phyloP scores from a whole-genome alignment of 2,797 vertebrate species.

The Ceryle rudis region DNA sequence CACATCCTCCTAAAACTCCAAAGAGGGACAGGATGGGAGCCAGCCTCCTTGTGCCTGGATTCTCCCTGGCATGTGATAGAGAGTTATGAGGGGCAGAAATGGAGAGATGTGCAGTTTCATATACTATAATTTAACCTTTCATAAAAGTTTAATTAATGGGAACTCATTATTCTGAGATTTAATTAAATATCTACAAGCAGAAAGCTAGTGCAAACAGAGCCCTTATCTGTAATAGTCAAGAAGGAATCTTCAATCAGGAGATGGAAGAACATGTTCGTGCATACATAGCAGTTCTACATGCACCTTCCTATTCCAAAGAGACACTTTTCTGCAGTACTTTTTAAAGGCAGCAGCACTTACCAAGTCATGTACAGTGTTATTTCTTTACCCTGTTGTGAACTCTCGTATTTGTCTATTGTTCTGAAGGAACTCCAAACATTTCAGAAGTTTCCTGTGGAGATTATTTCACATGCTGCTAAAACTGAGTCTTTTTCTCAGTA shows the following conservation, averaged over 20 bases:
- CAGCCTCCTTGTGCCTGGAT: neutral
- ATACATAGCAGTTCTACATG: neutral
- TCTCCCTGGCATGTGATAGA: neutral
- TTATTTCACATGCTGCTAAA: neutral
- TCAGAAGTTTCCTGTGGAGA: neutral
- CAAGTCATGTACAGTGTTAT: neutral
- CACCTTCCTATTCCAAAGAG: neutral
- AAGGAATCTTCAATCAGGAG: constrained; percentile 2
- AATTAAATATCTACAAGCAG: neutral
- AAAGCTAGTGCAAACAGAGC: neutral
- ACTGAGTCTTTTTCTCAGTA: neutral
- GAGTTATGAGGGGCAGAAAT: neutral
- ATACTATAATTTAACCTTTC: neutral
- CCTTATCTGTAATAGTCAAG: neutral
- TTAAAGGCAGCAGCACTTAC: neutral
- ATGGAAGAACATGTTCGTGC: neutral
- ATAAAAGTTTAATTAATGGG: neutral
- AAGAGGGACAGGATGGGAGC: neutral
- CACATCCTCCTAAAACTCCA: fast-evolving
- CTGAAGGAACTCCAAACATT: neutral
- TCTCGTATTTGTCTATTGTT: neutral
- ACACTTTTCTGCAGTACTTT: neutral
- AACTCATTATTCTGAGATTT: neutral
- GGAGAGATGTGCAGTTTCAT: neutral
- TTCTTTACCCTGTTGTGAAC: neutral